Conservation (phyloP, 2,113 vertebrate genomes). For the Globicephala melas region DNA sequence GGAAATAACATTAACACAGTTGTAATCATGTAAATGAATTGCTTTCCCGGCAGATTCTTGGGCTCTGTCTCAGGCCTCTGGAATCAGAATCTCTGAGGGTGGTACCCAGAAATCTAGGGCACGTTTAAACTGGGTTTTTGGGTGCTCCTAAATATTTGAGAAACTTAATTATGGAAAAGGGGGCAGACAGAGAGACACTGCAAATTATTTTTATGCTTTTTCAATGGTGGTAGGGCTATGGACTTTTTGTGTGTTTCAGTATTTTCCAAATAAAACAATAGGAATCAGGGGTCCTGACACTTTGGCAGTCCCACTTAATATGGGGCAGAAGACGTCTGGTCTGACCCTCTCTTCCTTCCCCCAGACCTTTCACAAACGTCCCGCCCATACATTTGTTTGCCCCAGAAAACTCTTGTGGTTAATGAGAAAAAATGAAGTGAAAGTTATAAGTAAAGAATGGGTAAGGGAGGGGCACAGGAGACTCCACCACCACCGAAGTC, state of each 20-base stretch:
- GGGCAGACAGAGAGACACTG: neutral
- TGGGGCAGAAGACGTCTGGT: accelerated
- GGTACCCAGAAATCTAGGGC: neutral
- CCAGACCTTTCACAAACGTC: no score
- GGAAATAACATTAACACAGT: neutral
- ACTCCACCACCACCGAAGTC: accelerated
- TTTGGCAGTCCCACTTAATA: no score
- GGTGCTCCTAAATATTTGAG: neutral
- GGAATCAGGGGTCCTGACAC: neutral
- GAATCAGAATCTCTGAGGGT: neutral
- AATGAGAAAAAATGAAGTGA: constrained; percentile 55
- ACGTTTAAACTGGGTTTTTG: neutral
- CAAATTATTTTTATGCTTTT: neutral
- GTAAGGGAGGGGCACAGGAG: neutral
- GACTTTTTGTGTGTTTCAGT: neutral
- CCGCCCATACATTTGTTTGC: neutral
- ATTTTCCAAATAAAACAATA: neutral
- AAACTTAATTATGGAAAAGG: neutral
- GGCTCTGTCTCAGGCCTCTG: neutral
- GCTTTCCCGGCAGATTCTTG: neutral
- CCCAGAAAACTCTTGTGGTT: constrained; percentile 27
- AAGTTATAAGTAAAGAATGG: neutral
- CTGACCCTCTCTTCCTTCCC: neutral
- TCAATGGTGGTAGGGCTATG: neutral
- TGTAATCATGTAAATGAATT: neutral